These are phyloP conservation scores for Lemur catta DNA, from an alignment of 2,797 vertebrate genomes.

Conservation along the genomic window DNA sequence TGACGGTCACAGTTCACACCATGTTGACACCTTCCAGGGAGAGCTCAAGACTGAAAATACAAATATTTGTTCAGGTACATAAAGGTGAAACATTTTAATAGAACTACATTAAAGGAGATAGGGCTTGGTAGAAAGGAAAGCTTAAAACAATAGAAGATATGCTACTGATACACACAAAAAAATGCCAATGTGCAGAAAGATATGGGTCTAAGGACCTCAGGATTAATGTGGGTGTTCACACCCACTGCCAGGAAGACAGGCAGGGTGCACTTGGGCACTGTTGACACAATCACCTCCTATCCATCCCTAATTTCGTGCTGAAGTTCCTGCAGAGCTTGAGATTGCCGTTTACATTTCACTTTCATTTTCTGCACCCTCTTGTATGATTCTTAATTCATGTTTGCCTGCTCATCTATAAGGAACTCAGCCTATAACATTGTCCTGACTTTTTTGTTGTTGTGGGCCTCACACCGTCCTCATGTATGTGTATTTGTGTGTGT, in stretches of 20 bases:
- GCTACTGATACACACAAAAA: not conserved
- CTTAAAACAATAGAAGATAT: not conserved
- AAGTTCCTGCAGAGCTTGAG: not conserved
- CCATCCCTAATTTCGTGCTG: not conserved
- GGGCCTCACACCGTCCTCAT: not conserved
- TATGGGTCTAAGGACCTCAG: not conserved
- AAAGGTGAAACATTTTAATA: not conserved
- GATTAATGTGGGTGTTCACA: not conserved
- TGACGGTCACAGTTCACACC: not conserved
- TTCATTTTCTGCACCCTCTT: not conserved
- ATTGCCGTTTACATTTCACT: not conserved
- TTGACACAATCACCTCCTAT: not conserved
- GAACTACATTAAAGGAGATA: not conserved
- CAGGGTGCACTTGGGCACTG: not conserved
- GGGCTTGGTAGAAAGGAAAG: not conserved
- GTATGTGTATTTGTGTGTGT: not conserved
- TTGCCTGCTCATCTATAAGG: not conserved
- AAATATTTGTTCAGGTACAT: not conserved
- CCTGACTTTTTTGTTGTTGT: not conserved
- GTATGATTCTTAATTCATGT: not conserved
- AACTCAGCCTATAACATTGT: not conserved
- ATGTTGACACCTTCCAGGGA: not conserved
- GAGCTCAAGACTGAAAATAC: not conserved
- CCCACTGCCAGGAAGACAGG: not conserved
- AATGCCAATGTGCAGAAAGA: not conserved